A percentile compares a stretch with the other conserved stretches of the same genome.
Conservation (phyloP, 1,140 invertebrate species). For the Himalopsyche phryganea region DNA sequence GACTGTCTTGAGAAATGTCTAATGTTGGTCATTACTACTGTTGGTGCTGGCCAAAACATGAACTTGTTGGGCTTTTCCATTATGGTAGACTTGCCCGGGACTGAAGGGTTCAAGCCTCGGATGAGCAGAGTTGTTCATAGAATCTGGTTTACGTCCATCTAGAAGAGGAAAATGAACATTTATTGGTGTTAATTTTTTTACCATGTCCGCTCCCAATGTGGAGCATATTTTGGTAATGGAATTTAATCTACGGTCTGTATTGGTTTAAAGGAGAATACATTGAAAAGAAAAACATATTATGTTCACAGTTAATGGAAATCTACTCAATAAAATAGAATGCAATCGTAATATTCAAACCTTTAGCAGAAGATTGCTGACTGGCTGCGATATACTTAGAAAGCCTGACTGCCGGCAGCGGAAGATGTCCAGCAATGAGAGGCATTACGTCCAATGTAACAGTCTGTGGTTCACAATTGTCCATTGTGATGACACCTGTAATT, state of each 20-base stretch:
- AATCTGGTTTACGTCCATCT: slow-evolving; percentile 39
- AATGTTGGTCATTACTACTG: slow-evolving; percentile 16
- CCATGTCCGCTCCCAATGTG: too few species aligned
- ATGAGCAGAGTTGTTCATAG: slow-evolving; percentile 45
- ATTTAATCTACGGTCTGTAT: too few species aligned
- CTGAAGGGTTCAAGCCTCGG: slow-evolving; percentile 79
- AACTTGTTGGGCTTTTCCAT: slow-evolving; percentile 81
- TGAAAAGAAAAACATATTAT: too few species aligned
- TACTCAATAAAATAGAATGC: too few species aligned
- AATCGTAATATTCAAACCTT: slow-evolving; percentile 57
- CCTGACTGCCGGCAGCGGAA: slow-evolving; percentile 82
- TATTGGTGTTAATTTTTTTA: too few species aligned
- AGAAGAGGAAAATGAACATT: not conserved
- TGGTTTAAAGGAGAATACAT: too few species aligned
- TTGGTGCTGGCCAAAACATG: slow-evolving; percentile 67
- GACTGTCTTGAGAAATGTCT: too few species aligned
- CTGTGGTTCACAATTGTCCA: slow-evolving; percentile 69
- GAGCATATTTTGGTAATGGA: too few species aligned
- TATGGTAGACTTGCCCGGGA: slow-evolving; percentile 84
- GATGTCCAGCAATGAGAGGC: slow-evolving; percentile 82
- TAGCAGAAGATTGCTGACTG: slow-evolving; percentile 58
- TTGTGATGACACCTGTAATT: slow-evolving; percentile 69
- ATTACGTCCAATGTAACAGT: slow-evolving; percentile 83
- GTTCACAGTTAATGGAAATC: too few species aligned
- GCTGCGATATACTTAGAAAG: slow-evolving; percentile 90